Evolutionary conservation across 2,113 vertebrate species (phyloP), one percentile per base, ranked within the genome.

Genomic region (Brachypodius melanocephalos): DNA sequence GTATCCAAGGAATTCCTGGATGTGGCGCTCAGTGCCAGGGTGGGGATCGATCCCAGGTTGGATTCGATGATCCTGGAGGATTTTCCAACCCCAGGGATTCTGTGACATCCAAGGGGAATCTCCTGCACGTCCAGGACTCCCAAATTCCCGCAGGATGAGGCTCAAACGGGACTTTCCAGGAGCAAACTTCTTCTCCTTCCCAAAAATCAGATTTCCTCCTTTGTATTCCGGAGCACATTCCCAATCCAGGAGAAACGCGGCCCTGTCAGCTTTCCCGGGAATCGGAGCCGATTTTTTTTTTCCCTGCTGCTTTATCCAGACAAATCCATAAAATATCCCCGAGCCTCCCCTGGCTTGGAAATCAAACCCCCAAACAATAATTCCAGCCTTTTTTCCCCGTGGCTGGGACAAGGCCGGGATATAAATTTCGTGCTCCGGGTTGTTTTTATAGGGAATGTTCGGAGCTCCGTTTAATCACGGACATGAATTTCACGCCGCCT

Each of bases 21-120:
- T 42, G 29, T 18, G 52, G 28, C 51, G n/a, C 17, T 77, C 2
- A 0, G 29, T 17, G 17, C 34, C 17, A 1, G 11, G 29, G 18
- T 7, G 18, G 43, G 43, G 0, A 28, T 38, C 0, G 0, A 4
- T 0, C 52, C 0, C 34, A 48, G 42, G 0, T 28, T 5, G 34
- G 31, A 9, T 7, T 24, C 0, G 2, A 3, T 29, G 65, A 34
- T 24, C 34, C 18, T 2, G 14, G 43, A 40, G 34, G 29, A 12
- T 59, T 69, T 82, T 59, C 54, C 54, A 59, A 2, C 24, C 9
- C 51, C 54, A 24, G 45, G 9, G 12, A 61, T 52, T 31, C 66
- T 34, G 36, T 18, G 13, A 13, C 14, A 62, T 43, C 66, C 66
- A 24, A 24, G 24, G 11, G 11, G 16, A 32, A 4, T 16, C 32